Evolutionary conservation across 2,113 vertebrate species (phyloP), one percentile per base, ranked within the genome.

Genomic region (Falcunculus frontatus): DNA sequence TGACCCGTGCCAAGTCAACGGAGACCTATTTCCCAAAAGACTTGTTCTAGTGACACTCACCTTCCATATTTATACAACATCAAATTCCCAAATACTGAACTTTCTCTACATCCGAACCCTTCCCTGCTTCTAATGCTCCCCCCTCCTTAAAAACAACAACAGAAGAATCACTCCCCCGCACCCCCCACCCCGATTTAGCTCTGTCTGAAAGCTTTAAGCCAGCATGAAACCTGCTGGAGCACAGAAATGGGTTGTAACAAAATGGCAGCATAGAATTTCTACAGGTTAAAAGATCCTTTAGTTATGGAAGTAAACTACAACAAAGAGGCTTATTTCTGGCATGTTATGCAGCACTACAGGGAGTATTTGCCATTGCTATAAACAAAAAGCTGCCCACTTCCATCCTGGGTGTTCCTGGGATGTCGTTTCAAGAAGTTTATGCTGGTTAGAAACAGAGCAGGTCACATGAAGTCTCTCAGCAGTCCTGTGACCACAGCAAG

Each of bases 341-440:
- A 5, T 55, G 86, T 93, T 93, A 84, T 84, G 93, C 92, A 96
- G 96, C 96, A 94, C 88, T 89, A 88, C 85, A 95, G 93, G 95
- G 90, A 96, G 83, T 93, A 95, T 96, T 95, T 96, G 93, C 93
- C 93, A 90, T 93, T 94, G 83, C 95, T 95, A 92, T 89, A 79
- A 89, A 96, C 65, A 92, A 90, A 78, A 96, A 96, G 93, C 92
- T 94, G 96, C 95, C 96, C 96, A 84, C 86, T 91, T 96, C 92
- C 96, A 96, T 92, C 90, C 93, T 81, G 82, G 95, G 37, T 91
- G 94, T 85, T 95, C 93, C 95, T 94, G 85, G 95, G 92, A 92
- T 72, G 95, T 90, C 72, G 68, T 94, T 95, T 93, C 42, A 56
- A 42, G 41, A 64, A 60, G 74, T 84, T 68, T 69, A 77, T 46